phyloP scores from a whole-genome alignment of 2,797 vertebrate species.

The Threskiornis aethiopicus region DNA sequence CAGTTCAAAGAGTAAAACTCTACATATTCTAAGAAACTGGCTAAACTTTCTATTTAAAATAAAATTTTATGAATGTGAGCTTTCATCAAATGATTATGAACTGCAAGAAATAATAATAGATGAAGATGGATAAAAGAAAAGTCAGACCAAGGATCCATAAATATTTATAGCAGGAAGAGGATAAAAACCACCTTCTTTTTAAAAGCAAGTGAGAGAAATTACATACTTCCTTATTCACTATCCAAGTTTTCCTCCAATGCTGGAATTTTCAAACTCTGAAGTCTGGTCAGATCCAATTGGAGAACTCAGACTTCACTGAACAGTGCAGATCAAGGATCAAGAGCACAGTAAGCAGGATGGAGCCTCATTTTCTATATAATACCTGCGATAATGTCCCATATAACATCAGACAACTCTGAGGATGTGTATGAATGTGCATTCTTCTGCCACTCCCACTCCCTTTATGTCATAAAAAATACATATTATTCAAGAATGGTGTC shows the following conservation, averaged over 20 bases:
- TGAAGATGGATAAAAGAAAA: not conserved
- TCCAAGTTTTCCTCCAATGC: not conserved
- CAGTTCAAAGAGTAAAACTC: not conserved
- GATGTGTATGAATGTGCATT: not conserved
- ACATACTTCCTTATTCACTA: not conserved
- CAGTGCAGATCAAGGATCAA: not conserved
- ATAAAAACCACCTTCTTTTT: not conserved
- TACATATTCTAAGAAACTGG: fast-evolving
- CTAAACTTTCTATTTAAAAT: not conserved
- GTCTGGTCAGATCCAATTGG: not conserved
- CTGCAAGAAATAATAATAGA: not conserved
- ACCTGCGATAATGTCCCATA: not conserved
- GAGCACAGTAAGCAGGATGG: not conserved
- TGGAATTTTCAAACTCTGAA: not conserved
- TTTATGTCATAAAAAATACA: not conserved
- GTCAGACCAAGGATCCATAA: not conserved
- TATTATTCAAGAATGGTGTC: not conserved
- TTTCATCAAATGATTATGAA: not conserved
- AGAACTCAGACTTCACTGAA: not conserved
- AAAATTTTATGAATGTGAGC: not conserved
- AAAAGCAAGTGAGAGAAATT: not conserved
- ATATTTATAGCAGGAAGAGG: not conserved
- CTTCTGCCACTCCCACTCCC: not conserved
- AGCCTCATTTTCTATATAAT: not conserved
- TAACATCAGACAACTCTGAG: not conserved